Conservation (phyloP, 2,113 vertebrate genomes). For the Puffinus mauretanicus region DNA sequence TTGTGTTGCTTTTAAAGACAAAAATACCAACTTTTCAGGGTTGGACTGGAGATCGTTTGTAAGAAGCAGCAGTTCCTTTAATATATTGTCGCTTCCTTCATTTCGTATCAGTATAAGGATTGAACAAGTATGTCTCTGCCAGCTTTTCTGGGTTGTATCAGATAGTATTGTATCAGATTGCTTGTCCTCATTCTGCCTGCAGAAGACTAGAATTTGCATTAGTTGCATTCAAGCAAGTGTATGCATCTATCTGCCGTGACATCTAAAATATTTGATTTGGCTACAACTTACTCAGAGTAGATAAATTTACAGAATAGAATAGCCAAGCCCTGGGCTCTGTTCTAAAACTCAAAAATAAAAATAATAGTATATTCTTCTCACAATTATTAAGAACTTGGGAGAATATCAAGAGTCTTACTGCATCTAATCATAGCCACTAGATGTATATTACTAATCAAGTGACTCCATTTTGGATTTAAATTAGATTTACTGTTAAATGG, state of each 20-base stretch:
- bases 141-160: neutral
- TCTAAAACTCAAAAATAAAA: neutral
- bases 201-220: neutral
- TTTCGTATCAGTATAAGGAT: neutral
- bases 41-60: neutral
- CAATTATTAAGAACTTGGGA: neutral
- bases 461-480: neutral
- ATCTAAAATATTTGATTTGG: neutral
- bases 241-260: neutral
- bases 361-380: neutral
- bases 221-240: neutral
- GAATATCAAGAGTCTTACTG: neutral
- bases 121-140: neutral
- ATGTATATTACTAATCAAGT: neutral
- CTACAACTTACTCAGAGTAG: neutral
- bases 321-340: neutral
- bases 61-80: neutral
- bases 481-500: neutral
- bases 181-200: slow-evolving; percentile 36
- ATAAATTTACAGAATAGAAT: neutral
- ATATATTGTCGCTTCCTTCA: neutral
- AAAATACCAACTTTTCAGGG: neutral
- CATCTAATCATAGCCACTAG: neutral
- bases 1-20: neutral
- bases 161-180: neutral